These are phyloP conservation scores for Gobiocypris rarus DNA, from an alignment of 2,113 vertebrate species.

Conservation along the genomic window DNA sequence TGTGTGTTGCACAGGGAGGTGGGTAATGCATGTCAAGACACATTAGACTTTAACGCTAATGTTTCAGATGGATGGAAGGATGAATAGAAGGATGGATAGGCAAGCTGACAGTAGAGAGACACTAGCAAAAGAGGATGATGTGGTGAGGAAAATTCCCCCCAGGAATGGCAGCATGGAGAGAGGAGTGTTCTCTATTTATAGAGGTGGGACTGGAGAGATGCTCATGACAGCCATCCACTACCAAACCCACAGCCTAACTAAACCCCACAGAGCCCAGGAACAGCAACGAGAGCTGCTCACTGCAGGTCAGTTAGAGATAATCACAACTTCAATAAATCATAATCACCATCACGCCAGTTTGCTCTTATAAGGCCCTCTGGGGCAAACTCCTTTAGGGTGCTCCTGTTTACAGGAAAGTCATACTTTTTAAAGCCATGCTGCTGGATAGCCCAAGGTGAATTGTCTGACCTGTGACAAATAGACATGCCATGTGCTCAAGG, in stretches of 20 bases:
- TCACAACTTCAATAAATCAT: constrained; percentile 37
- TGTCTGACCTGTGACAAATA: constrained; percentile 21
- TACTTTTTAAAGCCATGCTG: constrained; percentile 10
- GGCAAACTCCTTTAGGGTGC: constrained; percentile 5
- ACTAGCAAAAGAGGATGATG: constrained; percentile 39
- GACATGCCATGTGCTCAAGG: background rate
- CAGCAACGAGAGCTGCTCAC: background rate
- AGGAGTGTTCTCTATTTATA: constrained; percentile 69
- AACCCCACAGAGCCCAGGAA: background rate
- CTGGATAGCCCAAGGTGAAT: constrained; percentile 32
- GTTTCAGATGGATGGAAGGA: constrained; percentile 49
- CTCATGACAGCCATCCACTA: constrained; percentile 65
- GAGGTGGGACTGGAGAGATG: constrained; percentile 65
- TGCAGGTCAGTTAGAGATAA: constrained; percentile 22
- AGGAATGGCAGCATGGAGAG: constrained; percentile 61
- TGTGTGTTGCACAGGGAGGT: constrained; percentile 13
- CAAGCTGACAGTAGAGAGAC: constrained; percentile 41
- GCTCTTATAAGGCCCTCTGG: background rate
- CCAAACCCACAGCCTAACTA: constrained; percentile 40
- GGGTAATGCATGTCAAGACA: constrained; percentile 43
- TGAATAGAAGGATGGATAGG: constrained; percentile 57
- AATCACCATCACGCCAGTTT: constrained; percentile 23
- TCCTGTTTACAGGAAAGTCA: constrained; percentile 21
- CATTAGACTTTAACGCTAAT: constrained; percentile 55
- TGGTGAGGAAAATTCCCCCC: constrained; percentile 57